A percentile compares a stretch with the other conserved stretches of the same genome.
phyloP scores from a whole-genome alignment of 2,797 vertebrate species.

The Mormyrus hasselquistii region DNA sequence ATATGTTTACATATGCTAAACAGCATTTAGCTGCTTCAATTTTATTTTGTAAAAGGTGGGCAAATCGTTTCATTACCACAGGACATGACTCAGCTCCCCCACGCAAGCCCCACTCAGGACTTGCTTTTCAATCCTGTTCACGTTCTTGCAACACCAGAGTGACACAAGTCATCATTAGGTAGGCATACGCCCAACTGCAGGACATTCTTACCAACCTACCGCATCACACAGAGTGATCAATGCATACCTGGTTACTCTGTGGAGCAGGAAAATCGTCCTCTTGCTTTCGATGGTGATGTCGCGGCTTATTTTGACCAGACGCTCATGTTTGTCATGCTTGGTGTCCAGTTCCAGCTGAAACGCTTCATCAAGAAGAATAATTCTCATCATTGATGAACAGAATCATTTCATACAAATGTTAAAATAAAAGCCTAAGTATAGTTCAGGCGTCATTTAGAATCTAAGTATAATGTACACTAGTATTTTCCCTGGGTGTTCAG shows the following conservation, averaged over 20 bases:
- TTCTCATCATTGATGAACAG: background rate
- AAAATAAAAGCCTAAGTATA: background rate
- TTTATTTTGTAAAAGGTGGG: background rate
- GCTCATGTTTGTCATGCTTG: constrained; percentile 88
- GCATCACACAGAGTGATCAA: background rate
- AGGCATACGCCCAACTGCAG: background rate
- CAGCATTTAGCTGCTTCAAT: background rate
- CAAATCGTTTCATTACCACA: background rate
- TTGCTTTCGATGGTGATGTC: constrained; percentile 98
- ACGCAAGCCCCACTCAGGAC: background rate
- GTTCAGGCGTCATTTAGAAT: background rate
- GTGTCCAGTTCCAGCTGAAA: constrained; percentile 93
- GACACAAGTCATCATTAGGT: no score
- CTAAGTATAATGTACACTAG: background rate
- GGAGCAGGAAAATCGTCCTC: constrained; percentile 89
- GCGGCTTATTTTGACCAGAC: constrained; percentile 89
- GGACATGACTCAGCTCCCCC: background rate
- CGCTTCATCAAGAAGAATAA: constrained; percentile 50
- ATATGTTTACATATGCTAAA: background rate
- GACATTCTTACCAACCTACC: background rate
- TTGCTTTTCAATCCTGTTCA: background rate
- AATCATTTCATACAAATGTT: no score
- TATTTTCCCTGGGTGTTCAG: background rate
- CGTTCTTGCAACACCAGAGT: background rate
- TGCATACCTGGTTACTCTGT: constrained; percentile 84